A percentile compares a stretch with the other conserved stretches of the same genome.
These are phyloP conservation scores for Entomobrya proxima DNA, from an alignment of 2,888 invertebrate species.

Conservation along the genomic window DNA sequence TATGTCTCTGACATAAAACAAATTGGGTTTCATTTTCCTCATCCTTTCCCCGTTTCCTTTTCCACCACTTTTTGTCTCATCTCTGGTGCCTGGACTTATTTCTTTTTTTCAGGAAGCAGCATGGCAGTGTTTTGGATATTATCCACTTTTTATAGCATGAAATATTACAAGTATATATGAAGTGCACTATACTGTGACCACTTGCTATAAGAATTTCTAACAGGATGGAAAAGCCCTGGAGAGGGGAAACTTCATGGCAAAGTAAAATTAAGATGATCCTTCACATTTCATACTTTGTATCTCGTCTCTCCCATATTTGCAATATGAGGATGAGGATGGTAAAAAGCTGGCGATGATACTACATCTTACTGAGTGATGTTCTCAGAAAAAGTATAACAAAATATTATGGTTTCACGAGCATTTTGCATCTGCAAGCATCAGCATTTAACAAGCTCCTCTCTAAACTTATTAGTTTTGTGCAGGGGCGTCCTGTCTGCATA, in stretches of 20 bases:
- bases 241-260: conserved; percentile 68
- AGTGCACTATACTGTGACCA: not conserved
- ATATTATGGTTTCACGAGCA: conserved; percentile 3
- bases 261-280: conserved; percentile 73
- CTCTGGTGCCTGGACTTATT: conserved; percentile 38
- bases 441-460: not conserved
- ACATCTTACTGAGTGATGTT: conserved; percentile 12
- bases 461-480: conserved; percentile 32
- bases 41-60: conserved; percentile 17
- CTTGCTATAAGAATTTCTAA: not conserved
- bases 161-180: not conserved
- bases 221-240: conserved; percentile 64
- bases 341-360: conserved; percentile 46
- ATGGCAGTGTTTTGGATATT: conserved; percentile 10
- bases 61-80: conserved; percentile 18
- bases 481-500: not conserved
- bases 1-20: conserved; percentile 58
- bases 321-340: conserved; percentile 34
- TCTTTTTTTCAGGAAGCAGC: conserved; percentile 25
- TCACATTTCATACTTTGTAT: conserved; percentile 67
- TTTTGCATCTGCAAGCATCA: conserved; percentile 22
- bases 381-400: conserved; percentile 50
- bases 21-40: conserved; percentile 55
- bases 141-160: conserved; percentile 39
- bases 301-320: conserved; percentile 30